Evolutionary conservation across 2,888 invertebrate genomes (phyloP).

Genomic region (Drosophila siamana): DNA sequence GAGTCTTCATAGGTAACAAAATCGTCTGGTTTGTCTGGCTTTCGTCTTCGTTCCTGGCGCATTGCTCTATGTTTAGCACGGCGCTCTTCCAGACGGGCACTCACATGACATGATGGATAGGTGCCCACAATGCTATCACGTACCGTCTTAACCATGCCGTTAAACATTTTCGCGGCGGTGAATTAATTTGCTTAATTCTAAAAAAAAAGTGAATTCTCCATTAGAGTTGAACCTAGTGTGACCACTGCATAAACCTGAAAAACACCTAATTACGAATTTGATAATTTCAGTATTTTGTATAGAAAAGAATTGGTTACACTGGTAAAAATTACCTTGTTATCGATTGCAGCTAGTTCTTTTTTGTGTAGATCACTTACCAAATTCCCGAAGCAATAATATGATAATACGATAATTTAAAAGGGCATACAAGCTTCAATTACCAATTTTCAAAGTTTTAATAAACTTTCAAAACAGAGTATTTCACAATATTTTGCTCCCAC

Average conservation of each 20-base stretch:
- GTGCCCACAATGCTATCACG: constrained; percentile 88
- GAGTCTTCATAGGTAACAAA: constrained; percentile 95
- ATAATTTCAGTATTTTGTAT: not conserved
- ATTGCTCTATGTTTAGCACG: constrained; percentile 87
- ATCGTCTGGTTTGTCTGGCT: constrained; percentile 95
- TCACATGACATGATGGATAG: constrained; percentile 91
- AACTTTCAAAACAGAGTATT: no score
- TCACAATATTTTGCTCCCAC: not conserved
- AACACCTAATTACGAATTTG: not conserved
- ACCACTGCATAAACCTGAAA: not conserved
- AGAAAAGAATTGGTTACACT: not conserved
- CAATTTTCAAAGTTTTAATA: no score
- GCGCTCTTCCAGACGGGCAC: constrained; percentile 90
- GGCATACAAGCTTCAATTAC: no score
- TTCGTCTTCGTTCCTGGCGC: constrained; percentile 89
- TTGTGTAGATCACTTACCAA: no score
- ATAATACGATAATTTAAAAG: no score
- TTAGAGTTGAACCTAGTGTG: constrained; percentile 13
- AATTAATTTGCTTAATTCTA: constrained; percentile 15
- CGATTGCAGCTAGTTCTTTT: no score
- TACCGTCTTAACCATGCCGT: constrained; percentile 84
- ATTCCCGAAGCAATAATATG: no score
- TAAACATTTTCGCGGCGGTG: constrained; percentile 71
- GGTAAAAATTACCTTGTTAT: not conserved
- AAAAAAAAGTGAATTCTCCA: constrained; percentile 40